Conservation (phyloP, 2,888 invertebrate genomes). For the Caenorhabditis sp. region DNA sequence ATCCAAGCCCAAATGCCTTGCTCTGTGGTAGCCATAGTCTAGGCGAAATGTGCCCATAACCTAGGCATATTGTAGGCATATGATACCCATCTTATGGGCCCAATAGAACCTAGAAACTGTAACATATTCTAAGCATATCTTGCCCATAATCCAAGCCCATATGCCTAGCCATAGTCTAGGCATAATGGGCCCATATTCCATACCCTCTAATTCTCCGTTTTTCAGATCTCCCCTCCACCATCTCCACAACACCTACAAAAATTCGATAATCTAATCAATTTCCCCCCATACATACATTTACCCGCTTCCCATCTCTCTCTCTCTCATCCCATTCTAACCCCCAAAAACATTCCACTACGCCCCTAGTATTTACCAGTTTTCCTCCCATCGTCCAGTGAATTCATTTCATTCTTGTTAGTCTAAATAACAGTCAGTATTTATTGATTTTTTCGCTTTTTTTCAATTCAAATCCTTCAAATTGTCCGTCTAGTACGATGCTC, state of each 20-base stretch:
- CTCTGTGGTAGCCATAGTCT: no score
- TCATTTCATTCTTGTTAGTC: conserved; percentile 8
- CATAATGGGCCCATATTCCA: no score
- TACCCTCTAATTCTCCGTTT: neutral
- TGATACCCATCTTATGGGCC: no score
- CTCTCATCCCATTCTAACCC: neutral
- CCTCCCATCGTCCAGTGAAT: conserved; percentile 43
- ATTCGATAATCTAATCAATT: no score
- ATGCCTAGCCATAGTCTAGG: no score
- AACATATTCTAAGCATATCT: no score
- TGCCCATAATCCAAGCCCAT: no score
- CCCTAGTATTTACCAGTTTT: conserved; percentile 35
- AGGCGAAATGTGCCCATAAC: no score
- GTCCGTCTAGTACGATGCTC: conserved; percentile 1
- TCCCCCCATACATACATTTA: neutral
- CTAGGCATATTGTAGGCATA: no score
- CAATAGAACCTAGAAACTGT: no score
- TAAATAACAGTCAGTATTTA: conserved; percentile 29
- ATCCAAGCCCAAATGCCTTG: no score
- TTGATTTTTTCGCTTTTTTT: conserved; percentile 25
- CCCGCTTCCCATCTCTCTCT: neutral
- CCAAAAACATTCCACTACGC: conserved; percentile 33
- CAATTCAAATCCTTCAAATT: conserved; percentile 5
- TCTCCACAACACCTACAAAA: neutral
- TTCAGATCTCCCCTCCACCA: conserved; percentile 1